phyloP scores from a whole-genome alignment of 2,113 vertebrate species.

The Climacteris rufus region DNA sequence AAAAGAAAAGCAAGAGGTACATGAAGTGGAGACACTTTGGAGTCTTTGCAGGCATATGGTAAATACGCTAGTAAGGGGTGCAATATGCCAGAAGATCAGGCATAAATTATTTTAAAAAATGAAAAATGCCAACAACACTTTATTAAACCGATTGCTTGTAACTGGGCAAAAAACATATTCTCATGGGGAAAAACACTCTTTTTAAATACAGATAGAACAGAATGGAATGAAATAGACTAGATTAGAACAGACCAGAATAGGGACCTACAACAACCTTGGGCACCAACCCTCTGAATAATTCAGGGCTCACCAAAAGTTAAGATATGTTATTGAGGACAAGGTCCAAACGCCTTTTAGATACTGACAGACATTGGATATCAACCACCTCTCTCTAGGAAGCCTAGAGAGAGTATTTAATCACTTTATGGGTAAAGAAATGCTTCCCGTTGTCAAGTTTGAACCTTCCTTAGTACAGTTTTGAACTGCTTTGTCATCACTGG shows the following conservation, averaged over 20 bases:
- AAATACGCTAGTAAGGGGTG: background rate
- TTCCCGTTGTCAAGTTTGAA: background rate
- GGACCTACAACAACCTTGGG: background rate
- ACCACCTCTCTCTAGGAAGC: background rate
- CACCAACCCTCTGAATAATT: background rate
- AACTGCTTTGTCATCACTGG: rapidly evolving
- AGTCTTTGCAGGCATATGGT: background rate
- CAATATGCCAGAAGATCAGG: background rate
- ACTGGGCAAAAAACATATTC: background rate
- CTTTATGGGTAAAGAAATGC: background rate
- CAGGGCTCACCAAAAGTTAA: background rate
- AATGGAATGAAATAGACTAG: background rate
- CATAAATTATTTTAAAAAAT: background rate
- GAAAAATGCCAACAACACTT: background rate
- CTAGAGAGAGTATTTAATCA: background rate
- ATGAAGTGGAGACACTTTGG: background rate
- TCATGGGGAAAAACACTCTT: background rate
- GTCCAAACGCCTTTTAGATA: background rate
- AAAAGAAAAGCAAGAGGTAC: background rate
- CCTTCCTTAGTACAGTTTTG: background rate
- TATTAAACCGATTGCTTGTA: background rate
- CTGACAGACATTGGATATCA: background rate
- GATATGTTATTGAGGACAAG: background rate
- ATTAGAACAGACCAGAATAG: background rate
- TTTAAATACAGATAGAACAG: background rate